A percentile compares a stretch with the other conserved stretches of the same genome.
phyloP scores from a whole-genome alignment of 2,888 invertebrate genomes.

The Hemistola chrysoprasaria region DNA sequence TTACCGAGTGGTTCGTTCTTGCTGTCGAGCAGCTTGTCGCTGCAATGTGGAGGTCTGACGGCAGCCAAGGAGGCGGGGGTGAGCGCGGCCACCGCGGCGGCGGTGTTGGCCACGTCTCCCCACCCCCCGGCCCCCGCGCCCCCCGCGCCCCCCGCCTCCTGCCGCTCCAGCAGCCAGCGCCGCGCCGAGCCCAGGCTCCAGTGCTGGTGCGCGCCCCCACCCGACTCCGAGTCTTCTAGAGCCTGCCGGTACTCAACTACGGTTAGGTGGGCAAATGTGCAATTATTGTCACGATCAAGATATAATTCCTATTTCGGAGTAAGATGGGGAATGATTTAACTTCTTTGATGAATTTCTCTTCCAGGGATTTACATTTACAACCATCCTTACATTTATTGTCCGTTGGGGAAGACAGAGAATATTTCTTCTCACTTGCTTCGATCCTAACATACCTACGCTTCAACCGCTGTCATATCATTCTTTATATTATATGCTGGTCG shows the following conservation, averaged over 20 bases:
- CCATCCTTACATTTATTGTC: too few relatives aligned
- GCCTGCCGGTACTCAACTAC: slow-evolving; percentile 75
- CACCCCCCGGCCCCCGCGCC: slow-evolving; percentile 90
- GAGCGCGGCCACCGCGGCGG: slow-evolving; percentile 90
- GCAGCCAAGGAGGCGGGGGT: slow-evolving; percentile 87
- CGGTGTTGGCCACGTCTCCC: slow-evolving; percentile 87
- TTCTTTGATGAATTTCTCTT: too few relatives aligned
- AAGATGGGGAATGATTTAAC: too few relatives aligned
- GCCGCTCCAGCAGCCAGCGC: slow-evolving; percentile 87
- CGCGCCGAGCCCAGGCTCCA: slow-evolving; percentile 92
- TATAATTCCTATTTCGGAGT: too few relatives aligned
- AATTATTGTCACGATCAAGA: too few relatives aligned
- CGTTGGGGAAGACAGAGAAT: too few relatives aligned
- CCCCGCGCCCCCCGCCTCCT: slow-evolving; percentile 87
- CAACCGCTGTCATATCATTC: too few relatives aligned
- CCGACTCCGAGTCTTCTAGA: slow-evolving; percentile 87
- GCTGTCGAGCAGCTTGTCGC: slow-evolving; percentile 76
- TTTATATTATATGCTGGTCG: too few relatives aligned
- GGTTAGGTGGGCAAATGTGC: too few relatives aligned
- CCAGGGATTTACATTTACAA: too few relatives aligned
- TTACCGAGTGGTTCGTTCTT: slow-evolving; percentile 78
- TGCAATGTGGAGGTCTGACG: slow-evolving; percentile 82
- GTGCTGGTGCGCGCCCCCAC: slow-evolving; percentile 76
- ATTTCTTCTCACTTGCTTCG: too few relatives aligned
- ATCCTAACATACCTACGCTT: too few relatives aligned